These are phyloP conservation scores for Pterocles gutturalis DNA, from an alignment of 2,113 vertebrate species.

Conservation along the genomic window DNA sequence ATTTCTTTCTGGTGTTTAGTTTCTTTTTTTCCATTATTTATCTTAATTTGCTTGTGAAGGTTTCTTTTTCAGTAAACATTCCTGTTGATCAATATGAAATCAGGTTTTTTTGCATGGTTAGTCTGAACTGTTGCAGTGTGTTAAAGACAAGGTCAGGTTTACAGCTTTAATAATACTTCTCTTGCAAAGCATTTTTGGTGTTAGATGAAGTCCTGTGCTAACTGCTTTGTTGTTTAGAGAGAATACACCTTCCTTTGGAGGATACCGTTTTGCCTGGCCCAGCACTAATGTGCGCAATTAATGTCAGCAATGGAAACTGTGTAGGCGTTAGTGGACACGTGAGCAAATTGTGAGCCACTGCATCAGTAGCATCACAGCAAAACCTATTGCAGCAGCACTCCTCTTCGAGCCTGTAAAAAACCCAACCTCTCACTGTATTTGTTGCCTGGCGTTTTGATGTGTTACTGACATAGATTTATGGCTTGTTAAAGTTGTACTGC, in stretches of 20 bases:
- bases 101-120: not conserved
- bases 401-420: not conserved
- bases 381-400: not conserved
- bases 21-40: not conserved
- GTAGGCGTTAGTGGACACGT: rapidly evolving
- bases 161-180: not conserved
- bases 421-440: not conserved
- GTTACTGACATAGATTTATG: not conserved
- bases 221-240: not conserved
- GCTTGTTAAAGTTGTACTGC: not conserved
- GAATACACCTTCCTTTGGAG: not conserved
- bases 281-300: rapidly evolving
- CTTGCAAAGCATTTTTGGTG: not conserved
- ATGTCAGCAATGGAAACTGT: rapidly evolving
- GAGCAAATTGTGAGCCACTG: not conserved
- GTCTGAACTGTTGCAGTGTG: not conserved
- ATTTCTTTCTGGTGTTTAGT: not conserved
- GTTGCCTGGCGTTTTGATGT: not conserved
- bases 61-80: not conserved
- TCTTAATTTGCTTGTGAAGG: not conserved
- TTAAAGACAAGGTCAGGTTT: not conserved
- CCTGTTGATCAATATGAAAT: not conserved
- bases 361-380: not conserved
- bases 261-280: not conserved
- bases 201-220: not conserved